phyloP scores from a whole-genome alignment of 2,113 vertebrate genomes.

The Anarhynchus alexandrinus region DNA sequence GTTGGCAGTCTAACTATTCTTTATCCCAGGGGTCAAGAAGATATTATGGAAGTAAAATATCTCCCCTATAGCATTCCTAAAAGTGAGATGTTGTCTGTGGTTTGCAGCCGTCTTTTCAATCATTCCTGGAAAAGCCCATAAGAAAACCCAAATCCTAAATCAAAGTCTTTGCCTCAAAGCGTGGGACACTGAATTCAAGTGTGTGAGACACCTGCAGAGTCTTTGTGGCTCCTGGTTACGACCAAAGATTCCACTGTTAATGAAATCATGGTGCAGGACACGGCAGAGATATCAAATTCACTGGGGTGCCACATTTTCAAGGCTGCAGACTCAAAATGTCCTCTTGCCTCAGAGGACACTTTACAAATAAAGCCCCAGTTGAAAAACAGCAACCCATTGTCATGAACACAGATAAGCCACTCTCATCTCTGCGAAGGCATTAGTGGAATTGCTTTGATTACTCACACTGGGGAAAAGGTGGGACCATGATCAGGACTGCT shows the following conservation, averaged over 20 bases:
- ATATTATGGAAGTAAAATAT: not conserved
- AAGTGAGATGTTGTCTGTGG: not conserved
- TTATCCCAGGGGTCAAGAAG: not conserved
- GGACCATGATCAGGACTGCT: not conserved
- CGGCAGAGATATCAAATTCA: not conserved
- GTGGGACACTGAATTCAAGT: not conserved
- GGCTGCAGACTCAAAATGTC: not conserved
- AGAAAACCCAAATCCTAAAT: not conserved
- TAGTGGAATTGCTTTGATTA: conserved; percentile 49
- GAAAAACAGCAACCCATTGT: conserved; percentile 11
- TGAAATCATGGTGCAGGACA: not conserved
- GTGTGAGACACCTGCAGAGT: not conserved
- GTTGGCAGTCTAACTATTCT: not conserved
- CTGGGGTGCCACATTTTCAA: not conserved
- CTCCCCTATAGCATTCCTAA: not conserved
- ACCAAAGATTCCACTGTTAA: not conserved
- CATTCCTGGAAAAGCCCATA: not conserved
- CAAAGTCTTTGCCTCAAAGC: not conserved
- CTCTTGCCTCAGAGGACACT: not conserved
- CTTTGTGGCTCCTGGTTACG: not conserved
- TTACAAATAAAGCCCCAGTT: not conserved
- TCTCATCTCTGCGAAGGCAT: conserved; percentile 35
- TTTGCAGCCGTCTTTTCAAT: not conserved
- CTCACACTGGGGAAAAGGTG: conserved; percentile 9
- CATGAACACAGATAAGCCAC: not conserved